Base-by-base conservation (phyloP, 1,140 invertebrate species). In the Globodera rostochiensis region DNA sequence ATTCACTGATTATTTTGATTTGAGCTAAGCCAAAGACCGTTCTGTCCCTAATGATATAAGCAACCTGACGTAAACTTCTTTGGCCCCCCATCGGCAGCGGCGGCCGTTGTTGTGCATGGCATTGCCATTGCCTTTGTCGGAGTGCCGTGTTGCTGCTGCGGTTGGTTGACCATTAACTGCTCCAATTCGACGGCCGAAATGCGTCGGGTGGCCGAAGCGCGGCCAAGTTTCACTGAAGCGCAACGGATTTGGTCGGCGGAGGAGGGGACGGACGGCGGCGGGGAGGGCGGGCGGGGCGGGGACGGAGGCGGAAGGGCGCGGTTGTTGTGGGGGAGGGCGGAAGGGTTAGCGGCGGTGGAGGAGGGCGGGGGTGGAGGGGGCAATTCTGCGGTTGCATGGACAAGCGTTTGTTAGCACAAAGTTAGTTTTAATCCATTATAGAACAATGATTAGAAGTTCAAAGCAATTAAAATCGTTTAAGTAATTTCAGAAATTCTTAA, bases 141-240 rank as follows among this genome's bases (percentile, higher is more conserved):
- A 46, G 13, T 21, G 15, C 8, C 47, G 13, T n/a, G 45, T 77
- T 80, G 67, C 73, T 80, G 53, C 45, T 77, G 73, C n/a, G 60
- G 80, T 90, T 95, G 94, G 53, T 94, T 91, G 90, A 95, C 93
- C 92, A 96, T 96, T 79, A 96, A 92, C 91, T 96, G 94, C 91
- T 96, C 94, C 49, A 96, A 92, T 91, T 96, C 95, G 7, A 94
- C 94, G 25, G 95, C 94, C 0, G 95, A 95, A 81, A 96, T 95
- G 82, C 95, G 92, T 82, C 94, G 94, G 19, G 94, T 95, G 1
- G 93, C 94, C 13, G 84, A 81, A 11, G 95, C 95, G 46, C 95
- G 91, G 82, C 94, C 93, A 21, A 78, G 70, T 86, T 95, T 93
- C 79, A 96, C 95, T 73, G 95, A 96, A 70, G 95, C 95, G 81